phyloP scores from a whole-genome alignment of 2,113 vertebrate genomes.

The Embiotoca jacksoni region DNA sequence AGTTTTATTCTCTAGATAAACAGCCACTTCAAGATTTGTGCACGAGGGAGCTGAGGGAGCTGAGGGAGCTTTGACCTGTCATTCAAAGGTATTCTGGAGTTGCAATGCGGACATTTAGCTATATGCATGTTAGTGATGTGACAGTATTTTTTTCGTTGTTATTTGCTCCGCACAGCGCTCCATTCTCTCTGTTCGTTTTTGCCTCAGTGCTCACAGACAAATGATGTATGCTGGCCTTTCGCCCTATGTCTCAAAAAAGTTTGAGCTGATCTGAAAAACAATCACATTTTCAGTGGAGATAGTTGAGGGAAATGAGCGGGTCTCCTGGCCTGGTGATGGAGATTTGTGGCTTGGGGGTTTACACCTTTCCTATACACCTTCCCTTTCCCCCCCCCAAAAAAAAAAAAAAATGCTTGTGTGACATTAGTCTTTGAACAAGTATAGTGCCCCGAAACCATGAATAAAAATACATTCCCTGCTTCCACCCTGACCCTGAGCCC shows the following conservation, averaged over 20 bases:
- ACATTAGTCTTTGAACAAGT: constrained; percentile 71
- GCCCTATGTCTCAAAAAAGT: constrained; percentile 58
- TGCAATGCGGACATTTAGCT: not conserved
- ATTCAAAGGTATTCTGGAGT: constrained; percentile 29
- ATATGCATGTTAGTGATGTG: constrained; percentile 37
- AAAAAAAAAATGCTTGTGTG: constrained; percentile 59
- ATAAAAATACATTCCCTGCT: constrained; percentile 74
- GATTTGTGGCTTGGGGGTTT: constrained; percentile 71
- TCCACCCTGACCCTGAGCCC: constrained; percentile 71
- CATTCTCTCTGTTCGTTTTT: constrained; percentile 47
- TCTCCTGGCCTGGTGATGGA: constrained; percentile 61
- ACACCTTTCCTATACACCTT: constrained; percentile 61
- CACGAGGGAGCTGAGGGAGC: not conserved
- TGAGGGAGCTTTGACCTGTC: constrained; percentile 19
- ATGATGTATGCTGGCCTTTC: constrained; percentile 61
- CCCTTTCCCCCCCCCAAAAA: constrained; percentile 28
- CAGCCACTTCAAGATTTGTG: constrained; percentile 9
- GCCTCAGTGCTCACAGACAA: constrained; percentile 62
- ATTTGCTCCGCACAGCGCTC: constrained; percentile 27
- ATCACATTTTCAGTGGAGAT: constrained; percentile 61
- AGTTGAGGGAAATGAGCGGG: constrained; percentile 64
- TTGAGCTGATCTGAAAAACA: constrained; percentile 58
- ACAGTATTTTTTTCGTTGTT: not conserved
- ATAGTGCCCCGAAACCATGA: constrained; percentile 71
- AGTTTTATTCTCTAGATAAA: constrained; percentile 43